Evolutionary conservation across 2,113 vertebrate genomes (phyloP).

Genomic region (Petrocephalus zakoni): DNA sequence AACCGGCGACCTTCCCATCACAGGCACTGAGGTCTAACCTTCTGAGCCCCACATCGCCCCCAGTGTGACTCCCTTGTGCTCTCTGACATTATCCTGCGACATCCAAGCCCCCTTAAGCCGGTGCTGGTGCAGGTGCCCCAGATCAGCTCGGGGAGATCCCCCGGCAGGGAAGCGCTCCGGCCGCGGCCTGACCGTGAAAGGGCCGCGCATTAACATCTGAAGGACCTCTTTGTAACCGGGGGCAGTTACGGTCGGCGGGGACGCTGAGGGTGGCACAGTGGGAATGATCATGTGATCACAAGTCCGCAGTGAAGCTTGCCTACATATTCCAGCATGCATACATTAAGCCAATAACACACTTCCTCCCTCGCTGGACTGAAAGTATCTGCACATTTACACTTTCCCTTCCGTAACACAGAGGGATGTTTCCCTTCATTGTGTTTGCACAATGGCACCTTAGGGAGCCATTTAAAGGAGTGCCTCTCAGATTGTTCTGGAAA

Average conservation of each 20-base stretch:
- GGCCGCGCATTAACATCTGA: slow-evolving; percentile 28
- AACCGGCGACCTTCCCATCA: neutral
- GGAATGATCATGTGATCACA: slow-evolving; percentile 20
- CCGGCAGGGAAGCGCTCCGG: slow-evolving; percentile 33
- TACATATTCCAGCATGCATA: neutral
- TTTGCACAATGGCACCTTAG: neutral
- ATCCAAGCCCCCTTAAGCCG: slow-evolving; percentile 20
- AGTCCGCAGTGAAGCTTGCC: neutral
- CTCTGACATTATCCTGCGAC: neutral
- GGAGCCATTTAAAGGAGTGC: neutral
- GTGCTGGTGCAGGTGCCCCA: slow-evolving; percentile 43
- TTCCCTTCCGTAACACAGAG: neutral
- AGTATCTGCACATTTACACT: neutral
- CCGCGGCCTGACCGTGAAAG: neutral
- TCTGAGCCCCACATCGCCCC: neutral
- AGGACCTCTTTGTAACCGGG: slow-evolving; percentile 27
- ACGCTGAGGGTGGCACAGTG: slow-evolving; percentile 36
- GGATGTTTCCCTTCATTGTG: neutral
- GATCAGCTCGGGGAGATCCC: slow-evolving; percentile 33
- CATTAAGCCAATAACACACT: neutral
- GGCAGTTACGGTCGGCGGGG: slow-evolving; percentile 32
- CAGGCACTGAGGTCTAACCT: neutral
- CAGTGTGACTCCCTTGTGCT: neutral
- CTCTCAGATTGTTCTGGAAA: neutral
- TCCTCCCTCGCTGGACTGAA: neutral